phyloP scores from a whole-genome alignment of 2,888 invertebrate genomes.

The Gastracanthus pulcherrimus region DNA sequence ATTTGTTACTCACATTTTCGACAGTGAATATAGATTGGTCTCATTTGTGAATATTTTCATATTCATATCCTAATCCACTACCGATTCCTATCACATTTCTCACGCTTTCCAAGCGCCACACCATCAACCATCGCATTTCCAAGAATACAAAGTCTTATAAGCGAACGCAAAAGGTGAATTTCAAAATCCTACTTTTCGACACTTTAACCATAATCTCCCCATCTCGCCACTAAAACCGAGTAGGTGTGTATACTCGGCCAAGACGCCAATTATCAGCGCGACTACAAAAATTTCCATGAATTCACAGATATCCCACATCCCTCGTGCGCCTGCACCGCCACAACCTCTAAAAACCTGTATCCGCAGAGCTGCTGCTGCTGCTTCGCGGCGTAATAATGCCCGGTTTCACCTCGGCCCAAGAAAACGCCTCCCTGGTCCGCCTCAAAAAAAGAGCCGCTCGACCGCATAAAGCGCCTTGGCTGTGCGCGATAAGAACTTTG shows the following conservation, averaged over 20 bases:
- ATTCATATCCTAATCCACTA: neutral
- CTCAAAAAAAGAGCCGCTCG: neutral
- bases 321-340: neutral
- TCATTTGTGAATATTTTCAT: neutral
- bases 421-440: neutral
- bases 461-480: neutral
- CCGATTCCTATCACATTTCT: neutral
- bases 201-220: neutral
- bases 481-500: neutral
- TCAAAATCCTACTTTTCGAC: conserved; percentile 14
- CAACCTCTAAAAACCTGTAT: too few relatives aligned
- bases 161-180: neutral
- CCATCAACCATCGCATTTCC: neutral
- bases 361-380: too few relatives aligned
- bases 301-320: neutral
- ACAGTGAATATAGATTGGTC: neutral
- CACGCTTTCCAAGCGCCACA: neutral
- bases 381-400: neutral
- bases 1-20: too few relatives aligned
- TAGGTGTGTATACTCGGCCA: neutral
- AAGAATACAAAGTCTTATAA: neutral
- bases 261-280: conserved; percentile 10
- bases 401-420: neutral
- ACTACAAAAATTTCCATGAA: conserved; percentile 20
- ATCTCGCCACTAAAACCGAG: neutral